These are phyloP conservation scores for Odontothrips loti DNA, from an alignment of 2,888 invertebrate genomes.

Conservation along the genomic window DNA sequence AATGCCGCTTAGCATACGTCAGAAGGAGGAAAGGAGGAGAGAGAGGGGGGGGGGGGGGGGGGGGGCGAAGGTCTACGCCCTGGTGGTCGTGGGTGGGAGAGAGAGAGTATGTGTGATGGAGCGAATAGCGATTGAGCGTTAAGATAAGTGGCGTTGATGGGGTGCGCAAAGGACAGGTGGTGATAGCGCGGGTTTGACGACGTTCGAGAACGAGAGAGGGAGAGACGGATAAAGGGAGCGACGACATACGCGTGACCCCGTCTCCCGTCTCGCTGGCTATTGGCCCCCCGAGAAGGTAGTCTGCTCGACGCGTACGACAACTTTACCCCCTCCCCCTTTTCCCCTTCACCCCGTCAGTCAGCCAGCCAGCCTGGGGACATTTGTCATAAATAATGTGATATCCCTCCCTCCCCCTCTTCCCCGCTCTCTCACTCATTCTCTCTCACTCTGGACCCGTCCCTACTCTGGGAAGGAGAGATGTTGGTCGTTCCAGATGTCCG, in stretches of 20 bases:
- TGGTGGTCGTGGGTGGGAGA: neutral
- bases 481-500: too few species aligned
- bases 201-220: neutral
- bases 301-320: too few species aligned
- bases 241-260: neutral
- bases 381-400: slow-evolving; percentile 8
- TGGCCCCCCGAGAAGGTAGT: too few species aligned
- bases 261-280: too few species aligned
- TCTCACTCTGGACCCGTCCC: neutral
- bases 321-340: too few species aligned
- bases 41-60: slow-evolving; percentile 6
- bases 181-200: neutral
- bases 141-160: neutral
- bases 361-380: neutral
- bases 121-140: too few species aligned
- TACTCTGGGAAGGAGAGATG: neutral
- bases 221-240: slow-evolving; percentile 29
- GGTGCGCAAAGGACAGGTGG: neutral
- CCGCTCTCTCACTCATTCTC: slow-evolving; percentile 1
- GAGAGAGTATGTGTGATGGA: neutral
- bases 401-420: neutral
- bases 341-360: too few species aligned
- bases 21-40: neutral
- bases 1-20: neutral
- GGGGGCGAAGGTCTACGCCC: neutral